phyloP scores from a whole-genome alignment of 2,113 vertebrate species.

The Enhydra lutris region DNA sequence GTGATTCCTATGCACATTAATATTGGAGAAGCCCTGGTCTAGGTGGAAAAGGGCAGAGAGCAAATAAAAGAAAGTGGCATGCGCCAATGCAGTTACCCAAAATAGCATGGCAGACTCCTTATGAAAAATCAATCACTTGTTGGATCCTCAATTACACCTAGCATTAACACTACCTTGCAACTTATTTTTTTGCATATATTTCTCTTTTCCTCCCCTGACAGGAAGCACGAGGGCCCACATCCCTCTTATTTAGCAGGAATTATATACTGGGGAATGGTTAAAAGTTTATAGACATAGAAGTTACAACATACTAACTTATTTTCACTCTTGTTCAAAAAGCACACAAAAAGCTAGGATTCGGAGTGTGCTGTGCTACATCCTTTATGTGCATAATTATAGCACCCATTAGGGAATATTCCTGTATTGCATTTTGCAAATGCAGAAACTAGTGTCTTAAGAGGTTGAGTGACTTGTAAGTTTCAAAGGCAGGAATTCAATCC shows the following conservation, averaged over 20 bases:
- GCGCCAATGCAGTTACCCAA: neutral
- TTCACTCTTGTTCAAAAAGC: neutral
- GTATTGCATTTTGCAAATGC: neutral
- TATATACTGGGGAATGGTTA: neutral
- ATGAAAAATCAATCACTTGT: neutral
- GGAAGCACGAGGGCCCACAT: neutral
- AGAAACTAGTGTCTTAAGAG: neutral
- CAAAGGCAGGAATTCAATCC: neutral
- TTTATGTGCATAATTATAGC: neutral
- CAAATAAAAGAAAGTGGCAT: neutral
- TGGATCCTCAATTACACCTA: neutral
- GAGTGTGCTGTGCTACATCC: neutral
- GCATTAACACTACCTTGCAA: neutral
- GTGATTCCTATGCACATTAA: neutral
- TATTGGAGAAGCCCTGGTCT: neutral
- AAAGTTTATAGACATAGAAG: neutral
- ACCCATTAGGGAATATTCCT: neutral
- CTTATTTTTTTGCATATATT: neutral
- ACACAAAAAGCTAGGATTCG: neutral
- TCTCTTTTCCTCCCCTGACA: neutral
- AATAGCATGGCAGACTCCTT: rapidly evolving
- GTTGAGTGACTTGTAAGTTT: neutral
- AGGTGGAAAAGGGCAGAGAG: neutral
- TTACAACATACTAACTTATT: neutral
- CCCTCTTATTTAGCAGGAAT: neutral